These are phyloP conservation scores for Oryzias dopingdopingensis DNA, from an alignment of 2,797 vertebrate species.

Conservation along the genomic window DNA sequence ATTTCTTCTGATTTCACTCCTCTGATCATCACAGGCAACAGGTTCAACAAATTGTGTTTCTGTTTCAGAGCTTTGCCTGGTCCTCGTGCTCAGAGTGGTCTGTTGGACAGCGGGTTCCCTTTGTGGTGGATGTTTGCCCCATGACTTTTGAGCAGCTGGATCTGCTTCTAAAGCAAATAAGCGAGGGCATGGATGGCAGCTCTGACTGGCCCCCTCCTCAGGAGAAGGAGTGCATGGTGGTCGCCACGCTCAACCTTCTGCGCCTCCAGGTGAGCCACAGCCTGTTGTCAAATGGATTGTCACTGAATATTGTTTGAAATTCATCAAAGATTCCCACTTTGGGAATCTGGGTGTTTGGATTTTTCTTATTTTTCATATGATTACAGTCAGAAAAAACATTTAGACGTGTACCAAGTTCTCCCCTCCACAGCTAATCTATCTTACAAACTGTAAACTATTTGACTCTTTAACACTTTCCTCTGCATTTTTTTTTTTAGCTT, in stretches of 20 bases:
- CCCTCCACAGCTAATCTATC: no score
- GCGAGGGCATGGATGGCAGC: constrained; percentile 97
- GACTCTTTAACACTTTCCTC: background rate
- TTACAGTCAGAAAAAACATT: no score
- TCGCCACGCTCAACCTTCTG: constrained; percentile 90
- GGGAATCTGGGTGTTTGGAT: no score
- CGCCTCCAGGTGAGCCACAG: constrained; percentile 85
- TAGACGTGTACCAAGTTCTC: no score
- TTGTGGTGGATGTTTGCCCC: constrained; percentile 95
- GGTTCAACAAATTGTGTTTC: background rate
- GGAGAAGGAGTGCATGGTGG: constrained; percentile 98
- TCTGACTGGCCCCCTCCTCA: constrained; percentile 97
- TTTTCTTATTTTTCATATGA: no score
- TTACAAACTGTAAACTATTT: background rate
- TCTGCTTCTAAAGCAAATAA: constrained; percentile 91
- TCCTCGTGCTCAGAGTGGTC: constrained; percentile 98
- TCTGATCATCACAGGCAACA: background rate
- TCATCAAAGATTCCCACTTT: no score
- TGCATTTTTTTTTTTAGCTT: constrained; percentile 75
- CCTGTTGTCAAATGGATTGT: background rate
- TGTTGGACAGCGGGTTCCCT: constrained; percentile 92
- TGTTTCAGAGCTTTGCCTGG: constrained; percentile 92
- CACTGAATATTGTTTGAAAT: background rate
- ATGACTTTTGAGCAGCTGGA: constrained; percentile 97
- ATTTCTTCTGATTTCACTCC: background rate